Evolutionary conservation across 1,140 invertebrate species (phyloP), one percentile per base, ranked within the genome.

Genomic region (Drosophila funebris): DNA sequence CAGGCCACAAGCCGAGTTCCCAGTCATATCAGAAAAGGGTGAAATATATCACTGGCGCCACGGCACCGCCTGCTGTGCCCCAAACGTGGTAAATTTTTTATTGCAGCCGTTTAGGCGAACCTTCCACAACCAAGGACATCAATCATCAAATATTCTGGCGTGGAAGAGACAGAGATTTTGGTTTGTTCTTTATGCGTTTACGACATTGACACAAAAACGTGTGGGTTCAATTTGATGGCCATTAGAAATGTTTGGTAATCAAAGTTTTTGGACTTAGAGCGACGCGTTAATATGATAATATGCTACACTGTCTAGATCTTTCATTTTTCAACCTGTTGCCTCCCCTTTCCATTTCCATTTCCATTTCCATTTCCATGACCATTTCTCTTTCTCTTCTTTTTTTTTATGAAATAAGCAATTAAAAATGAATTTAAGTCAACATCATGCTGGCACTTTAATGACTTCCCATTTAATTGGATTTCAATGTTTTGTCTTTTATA

Each of bases 1-100:
- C 64, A 77, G 66, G 76, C 33, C 81, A 71, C 80, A 83, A 76
- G 79, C 80, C 71, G 80, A 64, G 84, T 46, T 68, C 68, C 46
- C 68, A 66, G 71, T 60, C 37, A 16, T 18, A 61, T 63, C 29
- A 48, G 67, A 78, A 75, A 87, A 88, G 83, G 83, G 83, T 87
- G 83, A 87, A 88, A 87, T 87, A 88, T 87, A 87, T 88, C 83
- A 88, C 78, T 87, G 83, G 83, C 83, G 83, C 83, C 83, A 87
- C 50, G 71, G 27, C 37, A 87, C 83, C 83, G 83, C 83, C 83
- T 68, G 83, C 83, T 88, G 83, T 68, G 72, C 61, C 54, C 64
- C 78, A 76, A 70, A 84, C 72, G 82, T 87, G 82, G 82, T 87
- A 87, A 76, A 82, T 82, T 87, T 87, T 87, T 87, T 87, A 87